A percentile compares a stretch with the other conserved stretches of the same genome.
phyloP scores from a whole-genome alignment of 1,140 invertebrate genomes.

The Asobara japonica region DNA sequence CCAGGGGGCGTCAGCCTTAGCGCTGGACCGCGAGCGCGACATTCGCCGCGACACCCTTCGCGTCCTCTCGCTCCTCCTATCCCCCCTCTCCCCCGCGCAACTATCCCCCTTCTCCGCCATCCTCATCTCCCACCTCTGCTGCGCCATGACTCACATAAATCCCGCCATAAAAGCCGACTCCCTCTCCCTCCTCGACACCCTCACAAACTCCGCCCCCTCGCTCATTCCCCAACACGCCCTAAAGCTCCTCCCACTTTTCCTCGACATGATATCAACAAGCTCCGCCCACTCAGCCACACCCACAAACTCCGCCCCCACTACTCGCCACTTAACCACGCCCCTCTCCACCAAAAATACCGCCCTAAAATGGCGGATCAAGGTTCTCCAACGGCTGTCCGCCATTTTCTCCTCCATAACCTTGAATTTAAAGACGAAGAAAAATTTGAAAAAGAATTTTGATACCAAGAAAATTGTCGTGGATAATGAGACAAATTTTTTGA shows the following conservation, averaged over 20 bases:
- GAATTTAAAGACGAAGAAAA: slow-evolving; percentile 35
- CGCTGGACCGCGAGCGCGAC: slow-evolving; percentile 77
- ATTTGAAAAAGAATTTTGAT: slow-evolving; percentile 10
- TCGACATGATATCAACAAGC: slow-evolving; percentile 87
- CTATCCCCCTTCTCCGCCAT: slow-evolving; percentile 77
- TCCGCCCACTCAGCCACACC: slow-evolving; percentile 68
- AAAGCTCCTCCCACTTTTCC: slow-evolving; percentile 79
- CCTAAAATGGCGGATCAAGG: slow-evolving; percentile 80
- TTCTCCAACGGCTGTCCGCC: slow-evolving; percentile 72
- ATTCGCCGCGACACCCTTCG: slow-evolving; percentile 76
- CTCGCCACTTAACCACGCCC: slow-evolving; percentile 72
- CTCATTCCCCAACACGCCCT: slow-evolving; percentile 73
- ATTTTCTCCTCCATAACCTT: slow-evolving; percentile 68
- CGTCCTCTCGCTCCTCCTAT: slow-evolving; percentile 73
- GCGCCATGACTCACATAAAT: slow-evolving; percentile 88
- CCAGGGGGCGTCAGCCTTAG: slow-evolving; percentile 73
- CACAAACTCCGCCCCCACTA: slow-evolving; percentile 72
- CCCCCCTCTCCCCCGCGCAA: slow-evolving; percentile 64
- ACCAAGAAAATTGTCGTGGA: slow-evolving; percentile 28
- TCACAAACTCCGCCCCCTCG: slow-evolving; percentile 71
- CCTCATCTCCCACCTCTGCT: slow-evolving; percentile 80
- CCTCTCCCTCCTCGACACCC: slow-evolving; percentile 77
- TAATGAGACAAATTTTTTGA: slow-evolving; percentile 36
- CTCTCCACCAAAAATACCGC: slow-evolving; percentile 75
- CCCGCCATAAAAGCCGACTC: slow-evolving; percentile 83